Evolutionary conservation across 1,140 invertebrate genomes (phyloP).

Genomic region (Drosophila gunungcola): DNA sequence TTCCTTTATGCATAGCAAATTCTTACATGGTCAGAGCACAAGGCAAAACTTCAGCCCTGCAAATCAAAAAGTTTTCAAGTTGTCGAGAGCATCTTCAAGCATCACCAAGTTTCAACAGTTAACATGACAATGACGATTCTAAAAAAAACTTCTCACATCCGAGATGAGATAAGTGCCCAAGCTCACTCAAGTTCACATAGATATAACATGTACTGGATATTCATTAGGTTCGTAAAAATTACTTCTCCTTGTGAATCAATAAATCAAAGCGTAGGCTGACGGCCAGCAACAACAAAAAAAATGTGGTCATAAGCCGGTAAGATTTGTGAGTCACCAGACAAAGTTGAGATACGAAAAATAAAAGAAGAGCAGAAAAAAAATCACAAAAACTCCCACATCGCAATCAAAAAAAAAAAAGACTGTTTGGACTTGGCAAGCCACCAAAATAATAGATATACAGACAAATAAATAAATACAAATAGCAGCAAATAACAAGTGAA

Average conservation of each 20-base stretch:
- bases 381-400: constrained; percentile 33
- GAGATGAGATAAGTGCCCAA: constrained; percentile 21
- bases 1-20: constrained; percentile 39
- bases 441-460: constrained; percentile 24
- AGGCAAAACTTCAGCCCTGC: constrained; percentile 29
- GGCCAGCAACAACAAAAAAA: constrained; percentile 21
- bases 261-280: constrained; percentile 35
- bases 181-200: constrained; percentile 15
- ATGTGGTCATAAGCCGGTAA: constrained; percentile 27
- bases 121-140: constrained; percentile 37
- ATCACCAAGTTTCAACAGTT: constrained; percentile 45
- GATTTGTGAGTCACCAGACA: constrained; percentile 44
- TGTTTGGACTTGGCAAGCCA: constrained; percentile 36
- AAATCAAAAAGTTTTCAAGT: constrained; percentile 44
- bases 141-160: constrained; percentile 32
- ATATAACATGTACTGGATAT: constrained; percentile 20
- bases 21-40: constrained; percentile 34
- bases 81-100: constrained; percentile 33
- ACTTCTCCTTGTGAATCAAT: constrained; percentile 38
- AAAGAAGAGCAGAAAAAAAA: constrained; percentile 5
- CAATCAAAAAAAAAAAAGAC: not conserved
- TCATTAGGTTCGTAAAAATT: constrained; percentile 14
- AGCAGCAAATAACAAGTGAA: constrained; percentile 19
- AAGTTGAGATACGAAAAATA: constrained; percentile 12
- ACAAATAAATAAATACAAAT: constrained; percentile 26